A percentile compares a stretch with the other conserved stretches of the same genome.
These are phyloP conservation scores for Asteroscopus sphinx DNA, from an alignment of 2,888 invertebrate genomes.

Conservation along the genomic window DNA sequence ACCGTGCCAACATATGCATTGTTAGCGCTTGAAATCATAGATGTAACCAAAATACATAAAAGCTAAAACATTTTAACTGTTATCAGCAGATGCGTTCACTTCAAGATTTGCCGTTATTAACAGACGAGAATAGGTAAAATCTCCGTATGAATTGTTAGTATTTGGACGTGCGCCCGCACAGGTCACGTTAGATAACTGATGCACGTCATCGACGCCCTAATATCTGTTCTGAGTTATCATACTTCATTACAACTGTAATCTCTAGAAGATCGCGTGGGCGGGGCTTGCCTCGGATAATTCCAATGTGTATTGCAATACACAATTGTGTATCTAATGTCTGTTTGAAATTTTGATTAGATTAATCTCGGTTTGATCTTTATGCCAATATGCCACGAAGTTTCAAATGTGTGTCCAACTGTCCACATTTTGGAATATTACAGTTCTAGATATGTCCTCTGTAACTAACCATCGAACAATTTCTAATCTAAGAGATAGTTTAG, in stretches of 20 bases:
- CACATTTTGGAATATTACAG: too few species aligned
- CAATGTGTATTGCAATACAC: constrained; percentile 49
- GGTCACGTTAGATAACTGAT: constrained; percentile 57
- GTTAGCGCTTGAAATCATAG: constrained; percentile 27
- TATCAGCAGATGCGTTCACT: constrained; percentile 52
- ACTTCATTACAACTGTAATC: constrained; percentile 58
- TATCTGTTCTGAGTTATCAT: constrained; percentile 53
- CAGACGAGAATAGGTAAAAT: constrained; percentile 60
- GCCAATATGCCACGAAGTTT: constrained; percentile 18
- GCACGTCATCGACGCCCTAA: constrained; percentile 57
- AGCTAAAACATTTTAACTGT: constrained; percentile 53
- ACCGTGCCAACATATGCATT: constrained; percentile 36
- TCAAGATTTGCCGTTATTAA: constrained; percentile 52
- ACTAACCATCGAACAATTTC: constrained; percentile 9
- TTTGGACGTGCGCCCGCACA: constrained; percentile 58
- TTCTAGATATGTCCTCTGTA: neutral
- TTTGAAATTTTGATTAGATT: constrained; percentile 47
- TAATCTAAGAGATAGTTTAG: constrained; percentile 21
- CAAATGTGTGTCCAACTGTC: neutral
- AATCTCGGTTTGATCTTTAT: constrained; percentile 39
- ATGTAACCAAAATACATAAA: constrained; percentile 40
- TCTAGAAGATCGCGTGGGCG: constrained; percentile 48
- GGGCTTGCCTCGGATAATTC: constrained; percentile 37
- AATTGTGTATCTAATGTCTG: constrained; percentile 37
- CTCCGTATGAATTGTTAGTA: constrained; percentile 54